Evolutionary conservation across 2,888 invertebrate species (phyloP).

Genomic region (Drosophila sordidula): DNA sequence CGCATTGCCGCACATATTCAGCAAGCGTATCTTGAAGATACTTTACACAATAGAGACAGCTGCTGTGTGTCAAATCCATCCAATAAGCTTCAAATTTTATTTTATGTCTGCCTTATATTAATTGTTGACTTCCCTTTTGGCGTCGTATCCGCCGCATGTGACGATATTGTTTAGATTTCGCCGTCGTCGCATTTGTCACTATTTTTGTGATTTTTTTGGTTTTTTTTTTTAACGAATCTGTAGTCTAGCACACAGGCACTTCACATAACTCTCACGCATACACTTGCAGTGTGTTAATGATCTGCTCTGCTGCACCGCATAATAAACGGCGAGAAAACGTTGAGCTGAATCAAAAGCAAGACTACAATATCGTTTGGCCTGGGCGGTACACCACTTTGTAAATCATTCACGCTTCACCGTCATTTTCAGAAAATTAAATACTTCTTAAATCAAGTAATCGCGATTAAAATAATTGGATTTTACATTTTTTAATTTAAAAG

Average conservation of each 20-base stretch:
- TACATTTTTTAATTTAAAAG: background rate
- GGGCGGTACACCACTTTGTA: background rate
- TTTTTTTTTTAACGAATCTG: constrained; percentile 20
- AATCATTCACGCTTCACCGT: constrained; percentile 41
- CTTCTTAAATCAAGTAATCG: background rate
- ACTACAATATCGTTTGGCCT: constrained; percentile 14
- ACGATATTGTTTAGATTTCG: constrained; percentile 54
- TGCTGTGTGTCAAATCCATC: constrained; percentile 14
- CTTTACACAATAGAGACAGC: constrained; percentile 1
- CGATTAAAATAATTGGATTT: background rate
- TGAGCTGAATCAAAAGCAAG: constrained; percentile 17
- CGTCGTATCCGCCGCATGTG: constrained; percentile 48
- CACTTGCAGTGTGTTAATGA: constrained; percentile 48
- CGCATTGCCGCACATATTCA: constrained; percentile 17
- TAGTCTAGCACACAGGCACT: constrained; percentile 24
- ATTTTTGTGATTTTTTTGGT: constrained; percentile 19
- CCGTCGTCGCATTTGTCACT: constrained; percentile 6
- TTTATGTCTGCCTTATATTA: constrained; percentile 45
- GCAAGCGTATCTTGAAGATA: constrained; percentile 44
- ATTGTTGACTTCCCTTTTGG: constrained; percentile 62
- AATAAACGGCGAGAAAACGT: constrained; percentile 42
- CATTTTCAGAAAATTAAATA: background rate
- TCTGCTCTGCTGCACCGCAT: constrained; percentile 64
- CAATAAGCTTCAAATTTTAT: constrained; percentile 26
- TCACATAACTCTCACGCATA: constrained; percentile 22